Evolutionary conservation across 1,140 invertebrate genomes (phyloP).

Genomic region (Drosophila murphyi): DNA sequence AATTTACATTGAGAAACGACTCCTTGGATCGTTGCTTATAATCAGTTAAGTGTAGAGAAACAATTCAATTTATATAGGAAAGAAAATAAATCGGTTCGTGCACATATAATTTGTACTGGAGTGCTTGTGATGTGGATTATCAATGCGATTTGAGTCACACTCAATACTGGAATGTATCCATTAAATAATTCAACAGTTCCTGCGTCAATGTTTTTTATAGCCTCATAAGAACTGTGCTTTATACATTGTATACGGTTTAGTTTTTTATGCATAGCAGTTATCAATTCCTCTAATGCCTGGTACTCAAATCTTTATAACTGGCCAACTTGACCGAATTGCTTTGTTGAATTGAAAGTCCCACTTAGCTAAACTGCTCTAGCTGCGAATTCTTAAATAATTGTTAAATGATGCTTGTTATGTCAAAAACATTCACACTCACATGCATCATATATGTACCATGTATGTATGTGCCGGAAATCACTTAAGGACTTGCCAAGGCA

Average conservation of each 20-base stretch:
- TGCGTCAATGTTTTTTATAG: slow-evolving; percentile 47
- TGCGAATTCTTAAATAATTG: slow-evolving; percentile 79
- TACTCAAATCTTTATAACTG: slow-evolving; percentile 31
- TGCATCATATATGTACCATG: slow-evolving; percentile 14
- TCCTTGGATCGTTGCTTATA: too few species aligned
- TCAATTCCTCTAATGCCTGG: background rate
- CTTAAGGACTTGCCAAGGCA: slow-evolving; percentile 57
- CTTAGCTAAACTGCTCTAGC: slow-evolving; percentile 29
- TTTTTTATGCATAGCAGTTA: slow-evolving; percentile 10
- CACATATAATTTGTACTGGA: background rate
- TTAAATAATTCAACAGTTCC: slow-evolving; percentile 34
- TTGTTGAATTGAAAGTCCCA: slow-evolving; percentile 43
- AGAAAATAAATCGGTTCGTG: background rate
- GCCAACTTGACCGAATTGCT: slow-evolving; percentile 59
- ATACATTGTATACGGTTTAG: slow-evolving; percentile 30
- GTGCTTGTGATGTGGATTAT: slow-evolving; percentile 12
- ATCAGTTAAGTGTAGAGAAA: too few species aligned
- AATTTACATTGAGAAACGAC: too few species aligned
- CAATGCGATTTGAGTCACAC: slow-evolving; percentile 32
- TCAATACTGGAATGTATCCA: background rate
- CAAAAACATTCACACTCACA: slow-evolving; percentile 68
- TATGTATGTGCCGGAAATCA: slow-evolving; percentile 56
- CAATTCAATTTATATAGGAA: too few species aligned
- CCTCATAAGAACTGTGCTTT: slow-evolving; percentile 25
- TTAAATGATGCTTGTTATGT: slow-evolving; percentile 83